Evolutionary conservation across 1,140 invertebrate species (phyloP).

Genomic region (Acyrthosiphon pisum): DNA sequence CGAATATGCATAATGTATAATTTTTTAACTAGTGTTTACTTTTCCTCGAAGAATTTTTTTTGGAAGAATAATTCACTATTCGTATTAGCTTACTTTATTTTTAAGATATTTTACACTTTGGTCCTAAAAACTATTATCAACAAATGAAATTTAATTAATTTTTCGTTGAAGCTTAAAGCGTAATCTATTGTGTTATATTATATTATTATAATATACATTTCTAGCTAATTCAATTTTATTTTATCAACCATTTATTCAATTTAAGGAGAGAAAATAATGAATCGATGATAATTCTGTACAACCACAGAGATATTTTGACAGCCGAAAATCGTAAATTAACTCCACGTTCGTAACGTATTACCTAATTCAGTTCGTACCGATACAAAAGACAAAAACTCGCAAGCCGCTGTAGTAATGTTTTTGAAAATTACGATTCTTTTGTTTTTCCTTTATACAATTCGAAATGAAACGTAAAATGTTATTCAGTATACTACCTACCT

Average conservation of each 20-base stretch:
- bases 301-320: background rate
- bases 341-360: background rate
- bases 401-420: background rate
- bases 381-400: conserved; percentile 1
- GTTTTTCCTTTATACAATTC: background rate
- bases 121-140: background rate
- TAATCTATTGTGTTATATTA: too few species aligned
- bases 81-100: background rate
- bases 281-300: too few species aligned
- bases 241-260: too few species aligned
- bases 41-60: too few species aligned
- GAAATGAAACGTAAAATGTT: background rate
- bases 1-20: too few species aligned
- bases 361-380: background rate
- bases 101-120: background rate
- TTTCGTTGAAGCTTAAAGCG: background rate
- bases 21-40: too few species aligned
- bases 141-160: background rate
- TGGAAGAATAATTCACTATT: background rate
- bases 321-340: background rate
- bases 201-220: background rate
- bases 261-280: too few species aligned
- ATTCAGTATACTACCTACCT: background rate
- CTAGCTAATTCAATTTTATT: background rate
- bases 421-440: background rate